Evolutionary conservation across 1,140 invertebrate genomes (phyloP).

Genomic region (Drosophila rhopaloa): DNA sequence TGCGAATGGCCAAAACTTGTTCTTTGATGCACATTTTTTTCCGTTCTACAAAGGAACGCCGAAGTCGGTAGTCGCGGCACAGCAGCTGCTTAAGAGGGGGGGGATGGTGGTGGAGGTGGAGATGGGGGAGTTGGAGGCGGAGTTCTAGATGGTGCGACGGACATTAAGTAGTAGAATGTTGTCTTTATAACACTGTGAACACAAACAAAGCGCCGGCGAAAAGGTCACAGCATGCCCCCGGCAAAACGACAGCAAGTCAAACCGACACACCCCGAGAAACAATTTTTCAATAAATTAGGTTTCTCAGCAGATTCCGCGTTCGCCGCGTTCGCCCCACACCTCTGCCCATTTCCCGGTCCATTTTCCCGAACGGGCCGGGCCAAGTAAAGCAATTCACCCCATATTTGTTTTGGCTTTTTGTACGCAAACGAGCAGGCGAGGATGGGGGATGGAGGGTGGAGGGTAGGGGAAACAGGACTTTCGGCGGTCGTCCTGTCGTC

Average conservation of each 20-base stretch:
- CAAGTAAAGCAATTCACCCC: conserved; percentile 71
- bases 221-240: conserved; percentile 74
- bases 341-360: not conserved
- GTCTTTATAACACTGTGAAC: conserved; percentile 81
- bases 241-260: conserved; percentile 42
- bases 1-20: conserved; percentile 63
- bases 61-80: conserved; percentile 4
- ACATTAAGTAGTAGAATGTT: conserved; percentile 82
- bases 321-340: conserved; percentile 54
- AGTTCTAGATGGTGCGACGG: conserved; percentile 51
- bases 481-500: conserved; percentile 1
- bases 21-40: conserved; percentile 66
- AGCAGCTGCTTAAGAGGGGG: not conserved
- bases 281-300: conserved; percentile 83
- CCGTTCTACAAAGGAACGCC: conserved; percentile 21
- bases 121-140: conserved; percentile 1
- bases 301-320: conserved; percentile 75
- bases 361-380: conserved; percentile 2
- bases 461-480: conserved; percentile 22
- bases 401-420: conserved; percentile 73
- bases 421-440: conserved; percentile 70
- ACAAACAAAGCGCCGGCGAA: conserved; percentile 69
- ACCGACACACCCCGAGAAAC: conserved; percentile 64
- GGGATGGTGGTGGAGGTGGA: not conserved
- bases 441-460: not conserved